Base-by-base conservation (phyloP, 2,113 vertebrate species). In the Caranx ignobilis region DNA sequence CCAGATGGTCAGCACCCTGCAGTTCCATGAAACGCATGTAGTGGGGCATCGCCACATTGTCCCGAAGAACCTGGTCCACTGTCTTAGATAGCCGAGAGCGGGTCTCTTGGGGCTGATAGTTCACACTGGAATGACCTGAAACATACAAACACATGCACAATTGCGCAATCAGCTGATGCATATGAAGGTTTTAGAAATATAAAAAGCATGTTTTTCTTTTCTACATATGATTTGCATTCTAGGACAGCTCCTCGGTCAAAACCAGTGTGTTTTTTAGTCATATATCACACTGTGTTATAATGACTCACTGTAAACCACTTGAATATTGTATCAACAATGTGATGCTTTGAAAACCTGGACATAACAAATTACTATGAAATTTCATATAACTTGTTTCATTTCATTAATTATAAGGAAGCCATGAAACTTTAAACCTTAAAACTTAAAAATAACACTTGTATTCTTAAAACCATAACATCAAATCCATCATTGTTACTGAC, bases 21-120 rank as follows among this genome's bases (percentile, higher is more conserved):
- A 95, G 93, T 88, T 97, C 98, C 96, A 96, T 97, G 87, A 96
- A 98, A 80, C 97, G 97, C 92, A 97, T 92, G 88, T 96, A 99
- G 91, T 99, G 98, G 9, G 98, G 97, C 73, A 97, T 95, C 2
- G 97, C 98, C 77, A 97, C 75, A 6, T 78, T 85, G 90, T 99
- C 98, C 69, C 92, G 95, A 13, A 99, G 94, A 80, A 99, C 95
- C 91, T 99, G 97, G 54, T 97, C 97, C 37, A 99, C 95, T 0
- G 98, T 98, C 94, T 98, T 99, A 45, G 97, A 99, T 84, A 99
- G 96, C 60, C 97, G 97, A 47, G 97, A 98, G 86, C 97, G 97
- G 63, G 97, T 96, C 93, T 99, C 97, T 89, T 97, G 96, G 61
- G 96, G 93, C 88, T 96, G 95, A 71, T 97, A 99, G 89, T 99